These are phyloP conservation scores for Bombus haemorrhoidalis DNA, from an alignment of 1,140 invertebrate species.

Conservation along the genomic window DNA sequence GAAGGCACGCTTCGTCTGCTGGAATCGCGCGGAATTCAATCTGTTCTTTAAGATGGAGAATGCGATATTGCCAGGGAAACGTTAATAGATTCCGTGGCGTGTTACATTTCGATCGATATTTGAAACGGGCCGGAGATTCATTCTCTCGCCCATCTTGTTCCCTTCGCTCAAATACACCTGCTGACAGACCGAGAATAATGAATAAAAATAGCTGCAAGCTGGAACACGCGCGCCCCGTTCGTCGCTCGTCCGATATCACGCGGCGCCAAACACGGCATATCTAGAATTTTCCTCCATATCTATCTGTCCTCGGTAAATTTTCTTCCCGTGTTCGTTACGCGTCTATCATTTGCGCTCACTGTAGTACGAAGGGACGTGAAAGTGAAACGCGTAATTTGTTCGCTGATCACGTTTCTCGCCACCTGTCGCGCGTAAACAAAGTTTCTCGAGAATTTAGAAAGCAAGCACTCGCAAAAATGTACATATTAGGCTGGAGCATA, in stretches of 20 bases:
- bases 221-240: neutral
- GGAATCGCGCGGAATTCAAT: conserved; percentile 33
- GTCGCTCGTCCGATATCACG: conserved; percentile 8
- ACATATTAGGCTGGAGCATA: too few species aligned
- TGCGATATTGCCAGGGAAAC: conserved; percentile 9
- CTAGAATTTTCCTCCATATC: conserved; percentile 18
- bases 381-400: neutral
- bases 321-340: conserved; percentile 12
- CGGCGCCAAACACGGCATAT: neutral
- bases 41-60: conserved; percentile 24
- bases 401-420: neutral
- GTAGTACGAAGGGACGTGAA: neutral
- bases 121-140: conserved; percentile 11
- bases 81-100: conserved; percentile 11
- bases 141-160: neutral
- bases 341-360: neutral
- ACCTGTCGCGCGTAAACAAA: neutral
- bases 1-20: neutral
- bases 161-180: neutral
- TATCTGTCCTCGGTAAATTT: neutral
- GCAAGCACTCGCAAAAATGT: too few species aligned
- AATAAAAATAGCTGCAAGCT: conserved; percentile 21
- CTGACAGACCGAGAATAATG: conserved; percentile 12
- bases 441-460: neutral
- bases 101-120: conserved; percentile 38